A percentile compares a stretch with the other conserved stretches of the same genome.
phyloP scores from a whole-genome alignment of 2,888 invertebrate genomes.

The Parasteatoda lunata region DNA sequence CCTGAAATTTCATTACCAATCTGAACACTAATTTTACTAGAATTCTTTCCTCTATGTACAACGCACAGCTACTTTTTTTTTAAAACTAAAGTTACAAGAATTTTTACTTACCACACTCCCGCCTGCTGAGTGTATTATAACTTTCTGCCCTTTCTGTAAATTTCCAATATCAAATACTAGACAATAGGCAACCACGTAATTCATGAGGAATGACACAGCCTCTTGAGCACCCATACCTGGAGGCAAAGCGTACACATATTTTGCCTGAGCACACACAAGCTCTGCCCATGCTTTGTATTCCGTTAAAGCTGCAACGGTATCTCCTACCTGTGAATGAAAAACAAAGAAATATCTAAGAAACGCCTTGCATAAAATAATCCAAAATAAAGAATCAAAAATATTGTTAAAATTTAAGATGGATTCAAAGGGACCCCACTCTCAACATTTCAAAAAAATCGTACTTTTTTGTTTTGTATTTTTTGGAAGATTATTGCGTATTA shows the following conservation, averaged over 20 bases:
- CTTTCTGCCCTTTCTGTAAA: conserved; percentile 84
- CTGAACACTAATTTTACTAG: no score
- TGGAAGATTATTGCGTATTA: no score
- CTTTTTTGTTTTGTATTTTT: no score
- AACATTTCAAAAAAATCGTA: no score
- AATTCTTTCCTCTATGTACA: no score
- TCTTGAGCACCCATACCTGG: conserved; percentile 84
- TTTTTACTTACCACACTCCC: conserved; percentile 82
- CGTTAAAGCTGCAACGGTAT: conserved; percentile 84
- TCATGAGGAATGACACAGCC: conserved; percentile 88
- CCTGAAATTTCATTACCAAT: no score
- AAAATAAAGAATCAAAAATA: no score
- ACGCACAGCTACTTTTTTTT: background rate
- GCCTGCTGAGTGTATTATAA: conserved; percentile 90
- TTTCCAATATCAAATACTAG: conserved; percentile 89
- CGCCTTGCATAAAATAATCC: no score
- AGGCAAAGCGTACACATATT: conserved; percentile 86
- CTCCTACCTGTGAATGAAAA: conserved; percentile 73
- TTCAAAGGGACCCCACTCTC: no score
- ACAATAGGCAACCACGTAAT: conserved; percentile 89
- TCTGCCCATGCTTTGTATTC: conserved; percentile 92
- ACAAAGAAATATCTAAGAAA: background rate
- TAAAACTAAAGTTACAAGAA: background rate
- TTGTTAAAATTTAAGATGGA: no score
- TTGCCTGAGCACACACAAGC: conserved; percentile 85